Evolutionary conservation across 2,113 vertebrate genomes (phyloP).

Genomic region (Seriola rivoliana): DNA sequence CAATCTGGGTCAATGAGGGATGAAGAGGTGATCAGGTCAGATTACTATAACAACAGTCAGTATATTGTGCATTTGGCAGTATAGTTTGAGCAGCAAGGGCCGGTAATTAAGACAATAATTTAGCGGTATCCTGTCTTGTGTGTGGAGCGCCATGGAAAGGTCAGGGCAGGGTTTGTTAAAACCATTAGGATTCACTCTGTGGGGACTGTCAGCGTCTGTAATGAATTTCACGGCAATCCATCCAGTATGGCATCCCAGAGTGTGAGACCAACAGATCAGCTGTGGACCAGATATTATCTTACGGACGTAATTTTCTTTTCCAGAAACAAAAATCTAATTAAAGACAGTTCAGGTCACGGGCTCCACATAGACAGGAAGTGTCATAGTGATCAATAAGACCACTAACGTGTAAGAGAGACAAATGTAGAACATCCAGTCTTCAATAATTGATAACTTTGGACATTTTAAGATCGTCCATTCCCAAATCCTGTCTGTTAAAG

Average conservation of each 20-base stretch:
- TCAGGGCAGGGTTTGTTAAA: background rate
- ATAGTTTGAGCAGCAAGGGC: background rate
- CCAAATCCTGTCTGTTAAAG: too few relatives aligned
- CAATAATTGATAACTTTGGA: too few relatives aligned
- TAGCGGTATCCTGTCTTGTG: background rate
- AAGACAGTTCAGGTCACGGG: too few relatives aligned
- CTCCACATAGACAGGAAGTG: background rate
- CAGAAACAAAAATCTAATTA: too few relatives aligned
- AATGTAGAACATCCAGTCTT: background rate
- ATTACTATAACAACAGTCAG: slow-evolving; percentile 23
- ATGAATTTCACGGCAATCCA: background rate
- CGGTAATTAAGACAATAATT: background rate
- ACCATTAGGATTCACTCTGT: background rate
- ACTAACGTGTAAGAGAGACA: background rate
- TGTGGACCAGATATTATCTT: too few relatives aligned
- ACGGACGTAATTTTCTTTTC: too few relatives aligned
- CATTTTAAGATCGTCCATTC: too few relatives aligned
- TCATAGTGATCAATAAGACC: background rate
- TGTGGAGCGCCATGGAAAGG: background rate
- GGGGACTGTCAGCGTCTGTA: background rate
- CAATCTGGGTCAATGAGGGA: slow-evolving; percentile 57
- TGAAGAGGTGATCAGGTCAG: slow-evolving; percentile 43
- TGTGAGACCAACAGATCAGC: background rate
- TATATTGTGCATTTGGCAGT: slow-evolving; percentile 17
- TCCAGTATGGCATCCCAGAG: background rate